Conservation (phyloP, 2,797 vertebrate species). For the Crossoptilon crossoptilon region DNA sequence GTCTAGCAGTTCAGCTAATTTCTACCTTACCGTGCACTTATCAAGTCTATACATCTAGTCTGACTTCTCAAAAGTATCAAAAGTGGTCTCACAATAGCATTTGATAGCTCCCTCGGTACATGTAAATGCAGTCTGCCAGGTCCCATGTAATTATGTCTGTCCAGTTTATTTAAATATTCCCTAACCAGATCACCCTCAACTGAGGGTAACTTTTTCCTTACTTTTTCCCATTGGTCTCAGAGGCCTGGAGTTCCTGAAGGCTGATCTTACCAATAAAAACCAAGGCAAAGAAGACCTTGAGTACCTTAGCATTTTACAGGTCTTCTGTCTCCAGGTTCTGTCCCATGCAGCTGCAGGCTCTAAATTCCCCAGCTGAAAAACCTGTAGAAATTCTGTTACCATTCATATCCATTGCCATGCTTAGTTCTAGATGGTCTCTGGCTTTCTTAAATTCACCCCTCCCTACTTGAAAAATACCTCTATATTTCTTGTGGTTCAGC, state of each 20-base stretch:
- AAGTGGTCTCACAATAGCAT: not conserved
- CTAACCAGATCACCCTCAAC: not conserved
- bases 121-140: not conserved
- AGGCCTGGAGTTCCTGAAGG: not conserved
- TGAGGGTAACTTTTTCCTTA: not conserved
- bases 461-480: not conserved
- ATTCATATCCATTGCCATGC: not conserved
- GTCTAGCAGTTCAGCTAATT: not conserved
- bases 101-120: not conserved
- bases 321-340: not conserved
- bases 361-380: not conserved
- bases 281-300: not conserved
- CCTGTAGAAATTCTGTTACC: not conserved
- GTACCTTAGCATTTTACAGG: not conserved
- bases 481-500: not conserved
- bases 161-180: not conserved
- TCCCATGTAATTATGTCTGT: not conserved
- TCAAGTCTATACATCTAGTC: not conserved
- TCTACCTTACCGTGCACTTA: not conserved
- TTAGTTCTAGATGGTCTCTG: not conserved
- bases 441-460: not conserved
- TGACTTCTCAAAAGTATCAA: not conserved
- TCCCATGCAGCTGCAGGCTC: not conserved
- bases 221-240: not conserved
- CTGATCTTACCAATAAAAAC: not conserved